Conservation (phyloP, 1,140 invertebrate species). For the Drosophila virilis region DNA sequence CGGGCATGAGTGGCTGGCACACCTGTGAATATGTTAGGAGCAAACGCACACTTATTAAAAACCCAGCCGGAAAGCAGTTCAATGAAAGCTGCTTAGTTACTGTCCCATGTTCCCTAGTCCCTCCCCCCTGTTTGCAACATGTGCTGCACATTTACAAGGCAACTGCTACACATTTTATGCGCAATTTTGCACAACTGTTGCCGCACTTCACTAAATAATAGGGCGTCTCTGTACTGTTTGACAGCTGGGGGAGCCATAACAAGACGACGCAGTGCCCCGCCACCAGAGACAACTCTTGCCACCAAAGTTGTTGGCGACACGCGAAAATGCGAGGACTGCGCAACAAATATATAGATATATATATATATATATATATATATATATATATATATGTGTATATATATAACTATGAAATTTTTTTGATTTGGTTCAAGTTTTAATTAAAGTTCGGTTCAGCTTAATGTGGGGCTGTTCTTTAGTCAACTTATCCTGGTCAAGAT, state of each 20-base stretch:
- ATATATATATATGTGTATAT: not conserved
- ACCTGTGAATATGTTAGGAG: conserved; percentile 84
- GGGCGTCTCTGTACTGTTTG: conserved; percentile 59
- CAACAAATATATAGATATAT: conserved; percentile 26
- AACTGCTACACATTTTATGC: conserved; percentile 40
- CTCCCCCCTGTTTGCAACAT: conserved; percentile 41
- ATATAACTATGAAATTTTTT: not conserved
- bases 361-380: not conserved
- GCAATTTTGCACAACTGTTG: conserved; percentile 52
- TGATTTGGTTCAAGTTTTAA: too few species aligned
- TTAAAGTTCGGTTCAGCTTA: too few species aligned
- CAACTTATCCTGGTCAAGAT: too few species aligned
- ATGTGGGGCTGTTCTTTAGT: too few species aligned
- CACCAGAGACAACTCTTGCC: not conserved
- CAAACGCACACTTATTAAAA: conserved; percentile 3
- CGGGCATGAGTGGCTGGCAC: conserved; percentile 87
- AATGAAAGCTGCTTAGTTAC: conserved; percentile 25
- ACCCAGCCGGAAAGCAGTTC: conserved; percentile 4
- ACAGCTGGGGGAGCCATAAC: conserved; percentile 16
- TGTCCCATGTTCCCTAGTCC: not conserved
- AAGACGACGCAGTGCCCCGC: conserved; percentile 3
- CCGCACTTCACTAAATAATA: conserved; percentile 72
- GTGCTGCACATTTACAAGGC: conserved; percentile 61
- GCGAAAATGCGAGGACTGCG: conserved; percentile 5
- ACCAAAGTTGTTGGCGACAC: conserved; percentile 31